These are phyloP conservation scores for Propithecus perrieri DNA, from an alignment of 2,797 vertebrate species.

Conservation along the genomic window DNA sequence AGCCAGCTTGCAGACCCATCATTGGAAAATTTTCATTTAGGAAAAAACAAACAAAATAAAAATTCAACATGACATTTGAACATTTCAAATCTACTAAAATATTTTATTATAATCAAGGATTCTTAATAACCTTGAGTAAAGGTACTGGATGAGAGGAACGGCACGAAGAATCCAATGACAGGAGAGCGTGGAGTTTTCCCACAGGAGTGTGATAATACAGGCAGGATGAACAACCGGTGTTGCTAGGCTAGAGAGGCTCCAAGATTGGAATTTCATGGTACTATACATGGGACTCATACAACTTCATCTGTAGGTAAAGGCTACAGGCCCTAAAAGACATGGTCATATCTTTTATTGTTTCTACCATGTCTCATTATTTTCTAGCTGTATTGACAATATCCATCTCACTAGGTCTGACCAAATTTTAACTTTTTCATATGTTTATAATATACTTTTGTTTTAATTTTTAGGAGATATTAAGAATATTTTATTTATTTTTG, in stretches of 20 bases:
- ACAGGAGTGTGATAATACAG: neutral
- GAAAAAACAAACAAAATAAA: neutral
- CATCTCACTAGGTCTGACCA: neutral
- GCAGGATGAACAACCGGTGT: neutral
- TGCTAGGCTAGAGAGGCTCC: fast-evolving
- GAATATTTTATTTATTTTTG: neutral
- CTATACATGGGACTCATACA: neutral
- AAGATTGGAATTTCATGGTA: neutral
- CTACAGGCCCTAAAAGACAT: neutral
- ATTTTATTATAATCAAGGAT: neutral
- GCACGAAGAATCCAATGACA: neutral
- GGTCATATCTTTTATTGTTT: neutral
- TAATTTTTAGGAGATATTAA: neutral
- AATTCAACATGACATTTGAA: neutral
- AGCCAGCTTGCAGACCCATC: neutral
- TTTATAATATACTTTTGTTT: neutral
- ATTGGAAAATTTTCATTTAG: neutral
- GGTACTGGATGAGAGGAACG: neutral
- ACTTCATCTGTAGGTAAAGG: neutral
- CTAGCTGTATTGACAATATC: neutral
- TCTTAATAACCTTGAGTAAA: neutral
- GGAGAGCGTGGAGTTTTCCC: neutral
- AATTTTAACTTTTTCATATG: neutral
- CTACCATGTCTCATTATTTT: neutral
- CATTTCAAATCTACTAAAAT: neutral